phyloP scores from a whole-genome alignment of 1,140 invertebrate genomes.

The Lasaia peninsularis region DNA sequence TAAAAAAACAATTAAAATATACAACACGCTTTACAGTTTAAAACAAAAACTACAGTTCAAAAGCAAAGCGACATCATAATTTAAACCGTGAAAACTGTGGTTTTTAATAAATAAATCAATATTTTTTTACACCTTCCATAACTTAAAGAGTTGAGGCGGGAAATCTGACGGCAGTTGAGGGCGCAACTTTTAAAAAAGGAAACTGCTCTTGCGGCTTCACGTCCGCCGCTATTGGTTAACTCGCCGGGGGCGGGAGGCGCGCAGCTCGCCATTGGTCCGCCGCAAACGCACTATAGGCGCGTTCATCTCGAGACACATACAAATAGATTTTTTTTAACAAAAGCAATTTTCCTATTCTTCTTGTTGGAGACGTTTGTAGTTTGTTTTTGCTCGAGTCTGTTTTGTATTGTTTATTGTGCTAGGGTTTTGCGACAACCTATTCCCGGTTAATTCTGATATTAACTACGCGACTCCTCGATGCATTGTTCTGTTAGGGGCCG shows the following conservation, averaged over 20 bases:
- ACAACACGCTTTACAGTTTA: not conserved
- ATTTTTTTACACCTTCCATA: slow-evolving; percentile 68
- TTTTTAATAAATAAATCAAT: slow-evolving; percentile 66
- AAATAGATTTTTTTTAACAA: slow-evolving; percentile 75
- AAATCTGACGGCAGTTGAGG: slow-evolving; percentile 71
- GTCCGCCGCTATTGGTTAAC: slow-evolving; percentile 43
- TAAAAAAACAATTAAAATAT: slow-evolving; percentile 51
- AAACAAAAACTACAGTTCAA: not conserved
- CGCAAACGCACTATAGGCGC: slow-evolving; percentile 57
- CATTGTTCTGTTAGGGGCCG: slow-evolving; percentile 57
- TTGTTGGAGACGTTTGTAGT: slow-evolving; percentile 69
- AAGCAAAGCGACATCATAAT: slow-evolving; percentile 58
- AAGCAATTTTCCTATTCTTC: slow-evolving; percentile 77
- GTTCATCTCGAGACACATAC: slow-evolving; percentile 64
- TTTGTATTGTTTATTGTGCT: slow-evolving; percentile 73
- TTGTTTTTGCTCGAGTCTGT: slow-evolving; percentile 65
- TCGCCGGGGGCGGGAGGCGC: slow-evolving; percentile 46
- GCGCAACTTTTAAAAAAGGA: slow-evolving; percentile 74
- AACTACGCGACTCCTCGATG: slow-evolving; percentile 43
- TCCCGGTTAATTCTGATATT: slow-evolving; percentile 72
- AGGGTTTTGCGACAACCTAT: slow-evolving; percentile 60
- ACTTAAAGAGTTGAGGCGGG: slow-evolving; percentile 65
- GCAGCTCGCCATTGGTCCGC: slow-evolving; percentile 53
- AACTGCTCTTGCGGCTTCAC: slow-evolving; percentile 57
- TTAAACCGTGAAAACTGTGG: slow-evolving; percentile 58